Base-by-base conservation (phyloP, 2,888 invertebrate genomes). In the Linnaemya tessellans region DNA sequence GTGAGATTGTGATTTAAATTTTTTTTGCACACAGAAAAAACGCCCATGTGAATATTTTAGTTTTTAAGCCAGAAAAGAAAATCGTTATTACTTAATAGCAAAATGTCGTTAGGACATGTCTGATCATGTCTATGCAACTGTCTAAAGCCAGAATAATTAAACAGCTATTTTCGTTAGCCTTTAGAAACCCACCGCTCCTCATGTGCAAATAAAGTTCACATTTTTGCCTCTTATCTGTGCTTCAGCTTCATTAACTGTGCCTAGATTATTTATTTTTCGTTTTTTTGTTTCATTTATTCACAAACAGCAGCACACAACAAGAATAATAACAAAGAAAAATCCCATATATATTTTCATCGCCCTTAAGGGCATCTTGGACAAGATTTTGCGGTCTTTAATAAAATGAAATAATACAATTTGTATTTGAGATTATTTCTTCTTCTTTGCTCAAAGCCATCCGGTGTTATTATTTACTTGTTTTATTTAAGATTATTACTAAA, bases 161-260 rank as follows among this genome's bases (percentile, higher is more conserved):
- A 30, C 5, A 30, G 30, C 2, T 5, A 30, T 30, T 30, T 5
- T 30, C 30, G 30, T 25, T 11, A 56, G 11, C 13, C 35, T 35
- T 18, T 18, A 30, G 3, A 1, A 15, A 1, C 43, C 64, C 15
- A n/a, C 43, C 43, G 43, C 9, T 22, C 22, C 22, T 64, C 15
- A 43, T 1, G 4, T 64, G 22, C 8, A 43, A 22, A 64, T 62
- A 9, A 13, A 7, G 41, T 15, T 5, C 18, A 41, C 13, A 7
- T 18, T 62, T 62, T 41, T 13, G 22, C 22, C 3, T 54, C 13
- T 15, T 41, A 20, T 38, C 5, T 7, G 2, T 22, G 1, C 15
- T 64, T 64, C 64, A 15, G 22, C 25, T 64, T 43, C 64, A 64
- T 64, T 64, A 64, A 43, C 43, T 43, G 41, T 11, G 22, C 41